Evolutionary conservation across 1,140 invertebrate genomes (phyloP), one percentile per base, ranked within the genome.

Genomic region (Solenopsis fugax): DNA sequence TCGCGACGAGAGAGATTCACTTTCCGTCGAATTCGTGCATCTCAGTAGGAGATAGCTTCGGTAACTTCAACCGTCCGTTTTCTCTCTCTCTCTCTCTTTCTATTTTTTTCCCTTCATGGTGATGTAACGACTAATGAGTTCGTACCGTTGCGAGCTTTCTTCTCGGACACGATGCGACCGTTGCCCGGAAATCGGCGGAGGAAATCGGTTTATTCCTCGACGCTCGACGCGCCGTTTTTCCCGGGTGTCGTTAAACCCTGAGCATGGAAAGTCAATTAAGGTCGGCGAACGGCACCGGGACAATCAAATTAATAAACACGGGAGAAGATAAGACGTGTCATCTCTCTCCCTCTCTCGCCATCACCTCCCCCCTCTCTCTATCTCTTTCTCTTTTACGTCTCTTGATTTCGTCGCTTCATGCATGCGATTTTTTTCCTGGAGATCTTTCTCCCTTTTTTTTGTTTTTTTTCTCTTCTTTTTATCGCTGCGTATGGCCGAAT

Each of bases 251-350:
- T 81, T 81, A 67, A 67, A 80, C 7, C 13, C 29, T 18, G 34
- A 69, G 16, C 48, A 41, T 24, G 64, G 64, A 45, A 81, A 69
- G 16, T 56, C 37, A 54, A 81, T 81, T 81, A 54, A 21, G 34
- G 16, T 56, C 77, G 29, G 41, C 7, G 45, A 52, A 37, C 4
- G 5, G 29, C 45, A 80, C 67, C n/a, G n/a, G 13, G n/a, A 45
- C 41, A 21, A 41, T 67, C 9, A 54, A 67, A 78, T 67, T 81
- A 69, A 67, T 80, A 80, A 80, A 54, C 13, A 13, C 10, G 64
- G 13, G 10, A 62, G 9, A 21, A 10, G n/a, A 67, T 37, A 21
- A 18, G 2, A 21, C 10, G 34, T 2, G 37, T 67, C n/a, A 1
- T 41, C 64, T 45, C 2, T 18, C 18, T 29, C 34, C 9, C 34